phyloP scores from a whole-genome alignment of 2,888 invertebrate species.

The Neocrepidodera transversa region DNA sequence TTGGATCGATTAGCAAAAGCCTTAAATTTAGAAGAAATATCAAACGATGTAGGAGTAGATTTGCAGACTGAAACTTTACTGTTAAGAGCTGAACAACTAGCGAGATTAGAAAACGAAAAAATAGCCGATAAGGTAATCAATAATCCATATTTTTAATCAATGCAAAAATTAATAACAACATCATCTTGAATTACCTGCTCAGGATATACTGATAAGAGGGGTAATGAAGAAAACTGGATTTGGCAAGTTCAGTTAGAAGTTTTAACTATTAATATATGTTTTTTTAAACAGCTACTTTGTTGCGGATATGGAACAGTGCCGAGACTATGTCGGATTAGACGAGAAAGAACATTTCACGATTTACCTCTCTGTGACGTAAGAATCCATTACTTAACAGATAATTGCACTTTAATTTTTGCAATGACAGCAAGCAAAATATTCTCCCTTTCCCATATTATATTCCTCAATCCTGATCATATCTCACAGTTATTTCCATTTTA shows the following conservation, averaged over 20 bases:
- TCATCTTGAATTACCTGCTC: too few species aligned
- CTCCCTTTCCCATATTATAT: too few species aligned
- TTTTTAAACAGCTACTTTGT: constrained; percentile 69
- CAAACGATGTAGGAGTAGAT: constrained; percentile 81
- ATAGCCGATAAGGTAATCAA: constrained; percentile 81
- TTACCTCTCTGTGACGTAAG: constrained; percentile 83
- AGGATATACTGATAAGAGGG: too few species aligned
- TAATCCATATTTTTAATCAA: too few species aligned
- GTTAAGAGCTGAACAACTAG: constrained; percentile 84
- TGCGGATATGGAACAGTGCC: constrained; percentile 76
- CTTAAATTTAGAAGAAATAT: constrained; percentile 85
- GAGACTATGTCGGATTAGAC: constrained; percentile 66
- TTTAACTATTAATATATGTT: constrained; percentile 6
- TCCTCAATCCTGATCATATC: too few species aligned
- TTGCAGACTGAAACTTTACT: constrained; percentile 84
- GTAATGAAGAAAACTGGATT: too few species aligned
- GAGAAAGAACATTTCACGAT: constrained; percentile 82
- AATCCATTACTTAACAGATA: constrained; percentile 16
- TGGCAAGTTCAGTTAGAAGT: too few species aligned
- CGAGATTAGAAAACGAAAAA: constrained; percentile 81
- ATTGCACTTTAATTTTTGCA: too few species aligned
- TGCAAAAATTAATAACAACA: too few species aligned
- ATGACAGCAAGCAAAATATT: too few species aligned
- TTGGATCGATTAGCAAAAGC: constrained; percentile 83
- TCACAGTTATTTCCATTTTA: constrained; percentile 18